These are phyloP conservation scores for Potamilus streckersoni DNA, from an alignment of 1,140 invertebrate species.

Conservation along the genomic window DNA sequence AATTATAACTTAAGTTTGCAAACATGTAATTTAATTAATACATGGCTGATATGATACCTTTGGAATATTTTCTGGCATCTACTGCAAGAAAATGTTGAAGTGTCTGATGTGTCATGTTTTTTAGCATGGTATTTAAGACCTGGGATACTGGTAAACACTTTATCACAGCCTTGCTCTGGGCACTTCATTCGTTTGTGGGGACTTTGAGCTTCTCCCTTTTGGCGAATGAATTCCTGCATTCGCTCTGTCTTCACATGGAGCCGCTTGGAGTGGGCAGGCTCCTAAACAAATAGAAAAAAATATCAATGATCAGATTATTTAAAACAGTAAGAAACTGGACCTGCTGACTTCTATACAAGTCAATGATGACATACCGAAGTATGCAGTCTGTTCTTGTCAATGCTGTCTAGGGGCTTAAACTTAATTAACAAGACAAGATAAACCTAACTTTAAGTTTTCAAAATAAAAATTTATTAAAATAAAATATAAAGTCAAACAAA, in stretches of 20 bases:
- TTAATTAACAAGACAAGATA: too few species aligned
- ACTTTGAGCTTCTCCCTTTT: conserved; percentile 36
- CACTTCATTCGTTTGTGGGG: conserved; percentile 49
- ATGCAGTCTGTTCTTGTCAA: too few species aligned
- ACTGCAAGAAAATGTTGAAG: conserved; percentile 42
- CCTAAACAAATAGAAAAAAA: conserved; percentile 23
- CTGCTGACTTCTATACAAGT: too few species aligned
- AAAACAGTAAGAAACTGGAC: neutral
- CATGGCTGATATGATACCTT: conserved; percentile 41
- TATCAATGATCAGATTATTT: neutral
- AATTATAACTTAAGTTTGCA: too few species aligned
- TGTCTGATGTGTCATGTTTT: conserved; percentile 37
- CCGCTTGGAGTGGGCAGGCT: conserved; percentile 40
- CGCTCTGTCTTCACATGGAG: conserved; percentile 52
- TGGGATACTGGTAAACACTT: conserved; percentile 54
- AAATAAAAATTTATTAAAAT: too few species aligned
- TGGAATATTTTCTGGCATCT: conserved; percentile 55
- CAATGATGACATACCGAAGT: too few species aligned
- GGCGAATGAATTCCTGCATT: conserved; percentile 55
- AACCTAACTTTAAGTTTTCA: too few species aligned
- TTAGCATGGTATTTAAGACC: conserved; percentile 58
- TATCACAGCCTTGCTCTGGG: conserved; percentile 49
- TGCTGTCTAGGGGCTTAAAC: too few species aligned
- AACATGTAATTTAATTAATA: too few species aligned
- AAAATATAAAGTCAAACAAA: too few species aligned